A percentile compares a stretch with the other conserved stretches of the same genome.
Conservation (phyloP, 2,113 vertebrate genomes). For the Monopterus albus region DNA sequence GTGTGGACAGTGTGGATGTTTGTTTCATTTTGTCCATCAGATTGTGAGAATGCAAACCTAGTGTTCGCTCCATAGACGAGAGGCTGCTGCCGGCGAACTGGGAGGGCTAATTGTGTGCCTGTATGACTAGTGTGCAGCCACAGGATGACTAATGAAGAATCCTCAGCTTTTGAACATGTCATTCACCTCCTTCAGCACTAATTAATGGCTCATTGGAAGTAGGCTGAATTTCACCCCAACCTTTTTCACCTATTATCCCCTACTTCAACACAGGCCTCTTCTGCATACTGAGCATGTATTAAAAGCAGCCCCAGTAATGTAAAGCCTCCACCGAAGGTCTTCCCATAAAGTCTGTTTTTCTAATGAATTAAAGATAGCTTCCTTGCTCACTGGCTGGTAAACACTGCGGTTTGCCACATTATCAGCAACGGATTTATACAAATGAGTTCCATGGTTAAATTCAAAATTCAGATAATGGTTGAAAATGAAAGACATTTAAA, state of each 20-base stretch:
- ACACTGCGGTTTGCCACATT: slow-evolving; percentile 77
- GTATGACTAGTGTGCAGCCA: slow-evolving; percentile 59
- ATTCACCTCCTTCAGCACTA: slow-evolving; percentile 79
- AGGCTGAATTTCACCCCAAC: slow-evolving; percentile 59
- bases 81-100: slow-evolving; percentile 23
- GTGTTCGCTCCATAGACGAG: slow-evolving; percentile 20
- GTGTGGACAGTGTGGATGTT: slow-evolving; percentile 20
- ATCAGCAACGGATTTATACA: slow-evolving; percentile 81
- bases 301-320: slow-evolving; percentile 65
- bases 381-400: slow-evolving; percentile 76
- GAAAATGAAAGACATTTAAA: slow-evolving; percentile 59
- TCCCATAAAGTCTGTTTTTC: slow-evolving; percentile 79
- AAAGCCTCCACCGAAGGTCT: slow-evolving; percentile 73
- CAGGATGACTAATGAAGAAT: slow-evolving; percentile 79
- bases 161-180: slow-evolving; percentile 73
- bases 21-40: slow-evolving; percentile 26
- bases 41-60: slow-evolving; percentile 22
- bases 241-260: slow-evolving; percentile 74
- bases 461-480: slow-evolving; percentile 74
- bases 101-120: slow-evolving; percentile 65
- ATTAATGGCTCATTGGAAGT: slow-evolving; percentile 79
- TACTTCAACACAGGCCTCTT: slow-evolving; percentile 64
- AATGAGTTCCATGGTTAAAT: slow-evolving; percentile 77
- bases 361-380: slow-evolving; percentile 85
- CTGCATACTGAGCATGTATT: slow-evolving; percentile 77